Evolutionary conservation across 2,113 vertebrate species (phyloP).

Genomic region (Oriolus oriolus): DNA sequence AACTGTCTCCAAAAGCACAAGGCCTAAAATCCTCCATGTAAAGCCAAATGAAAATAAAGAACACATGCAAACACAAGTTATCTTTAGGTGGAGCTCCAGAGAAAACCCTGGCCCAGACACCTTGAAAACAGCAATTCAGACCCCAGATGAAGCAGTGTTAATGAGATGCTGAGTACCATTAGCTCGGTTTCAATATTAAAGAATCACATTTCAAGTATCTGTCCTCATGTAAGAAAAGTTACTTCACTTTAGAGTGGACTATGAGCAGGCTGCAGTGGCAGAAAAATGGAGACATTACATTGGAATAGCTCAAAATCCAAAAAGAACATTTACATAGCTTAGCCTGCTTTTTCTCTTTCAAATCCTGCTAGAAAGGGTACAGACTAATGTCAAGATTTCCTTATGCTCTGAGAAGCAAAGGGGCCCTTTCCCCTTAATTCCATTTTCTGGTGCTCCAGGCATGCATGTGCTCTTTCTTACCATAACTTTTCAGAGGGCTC

Average conservation of each 20-base stretch:
- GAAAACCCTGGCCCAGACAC: not conserved
- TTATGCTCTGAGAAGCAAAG: not conserved
- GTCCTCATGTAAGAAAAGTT: not conserved
- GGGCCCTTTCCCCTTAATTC: not conserved
- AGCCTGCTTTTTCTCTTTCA: not conserved
- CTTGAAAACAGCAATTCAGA: not conserved
- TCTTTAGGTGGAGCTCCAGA: not conserved
- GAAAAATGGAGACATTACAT: not conserved
- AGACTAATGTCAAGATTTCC: not conserved
- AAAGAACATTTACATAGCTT: not conserved
- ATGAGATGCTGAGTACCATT: not conserved
- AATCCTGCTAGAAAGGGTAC: not conserved
- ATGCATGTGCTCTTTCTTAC: not conserved
- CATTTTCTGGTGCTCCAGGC: not conserved
- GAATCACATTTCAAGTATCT: not conserved
- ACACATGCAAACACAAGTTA: not conserved
- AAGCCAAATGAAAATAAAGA: not conserved
- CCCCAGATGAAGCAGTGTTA: not conserved
- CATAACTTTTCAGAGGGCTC: not conserved
- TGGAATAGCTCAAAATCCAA: not conserved
- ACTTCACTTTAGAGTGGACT: not conserved
- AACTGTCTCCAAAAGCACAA: not conserved
- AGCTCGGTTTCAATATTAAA: not conserved
- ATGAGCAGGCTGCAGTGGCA: not conserved
- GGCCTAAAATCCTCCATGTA: not conserved